Evolutionary conservation across 35 echinoderm and acorn worm genomes (phyloP).

Genomic region (Hemicentrotus pulcherrimus): DNA sequence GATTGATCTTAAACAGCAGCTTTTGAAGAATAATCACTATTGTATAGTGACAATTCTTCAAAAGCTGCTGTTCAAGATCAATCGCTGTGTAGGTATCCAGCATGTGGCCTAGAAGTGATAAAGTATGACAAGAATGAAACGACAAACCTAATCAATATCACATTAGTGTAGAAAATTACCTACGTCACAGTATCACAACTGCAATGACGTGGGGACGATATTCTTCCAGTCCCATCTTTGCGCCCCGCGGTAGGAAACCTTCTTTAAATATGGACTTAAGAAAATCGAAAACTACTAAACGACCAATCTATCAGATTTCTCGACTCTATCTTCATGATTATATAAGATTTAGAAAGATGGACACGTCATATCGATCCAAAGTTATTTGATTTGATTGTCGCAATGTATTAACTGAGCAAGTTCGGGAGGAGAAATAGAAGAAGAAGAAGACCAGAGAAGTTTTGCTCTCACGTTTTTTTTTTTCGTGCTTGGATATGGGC

Average conservation of each 20-base stretch:
- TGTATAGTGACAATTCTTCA: no score
- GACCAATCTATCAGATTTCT: slow-evolving; percentile 50
- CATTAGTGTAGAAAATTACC: background rate
- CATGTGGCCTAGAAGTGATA: background rate
- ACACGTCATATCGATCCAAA: slow-evolving; percentile 15
- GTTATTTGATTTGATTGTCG: slow-evolving; percentile 16
- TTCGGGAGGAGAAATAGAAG: background rate
- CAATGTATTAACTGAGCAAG: background rate
- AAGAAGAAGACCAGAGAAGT: background rate
- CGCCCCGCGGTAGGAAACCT: background rate
- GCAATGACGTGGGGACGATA: background rate
- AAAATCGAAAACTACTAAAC: slow-evolving; percentile 46
- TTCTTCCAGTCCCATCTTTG: background rate
- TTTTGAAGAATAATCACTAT: background rate
- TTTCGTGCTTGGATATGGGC: background rate
- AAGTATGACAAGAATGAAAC: background rate
- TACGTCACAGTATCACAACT: background rate
- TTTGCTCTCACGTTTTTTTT: background rate
- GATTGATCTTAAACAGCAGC: background rate
- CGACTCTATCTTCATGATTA: slow-evolving; percentile 45
- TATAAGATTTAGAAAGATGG: slow-evolving; percentile 44
- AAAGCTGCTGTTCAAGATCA: background rate
- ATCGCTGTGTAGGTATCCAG: background rate
- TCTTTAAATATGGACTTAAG: slow-evolving; percentile 41
- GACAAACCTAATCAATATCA: background rate